Evolutionary conservation across 1,140 invertebrate species (phyloP).

Genomic region (Brachionus asplanchnoidis): DNA sequence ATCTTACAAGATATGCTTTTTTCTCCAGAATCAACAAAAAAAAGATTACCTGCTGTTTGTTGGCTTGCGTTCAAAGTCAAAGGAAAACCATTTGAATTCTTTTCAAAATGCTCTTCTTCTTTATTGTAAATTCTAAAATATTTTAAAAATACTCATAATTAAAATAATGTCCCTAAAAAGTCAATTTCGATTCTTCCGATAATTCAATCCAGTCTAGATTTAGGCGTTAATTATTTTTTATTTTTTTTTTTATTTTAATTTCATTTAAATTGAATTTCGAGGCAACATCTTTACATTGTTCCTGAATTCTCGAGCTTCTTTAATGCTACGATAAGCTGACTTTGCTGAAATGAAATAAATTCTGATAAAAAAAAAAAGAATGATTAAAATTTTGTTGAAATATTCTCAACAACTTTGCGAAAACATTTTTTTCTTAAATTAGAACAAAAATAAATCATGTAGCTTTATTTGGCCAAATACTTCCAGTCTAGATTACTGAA

Average conservation of each 20-base stretch:
- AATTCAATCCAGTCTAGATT: neutral
- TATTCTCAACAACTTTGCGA: neutral
- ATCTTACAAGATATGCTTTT: neutral
- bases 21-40: neutral
- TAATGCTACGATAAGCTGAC: neutral
- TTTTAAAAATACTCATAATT: neutral
- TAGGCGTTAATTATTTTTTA: neutral
- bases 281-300: neutral
- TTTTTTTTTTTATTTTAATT: neutral
- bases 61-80: neutral
- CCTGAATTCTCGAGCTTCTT: neutral
- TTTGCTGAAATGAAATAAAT: neutral
- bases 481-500: neutral
- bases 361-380: neutral
- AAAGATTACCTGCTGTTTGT: neutral
- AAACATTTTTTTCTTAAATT: neutral
- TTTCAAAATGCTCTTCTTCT: constrained; percentile 15
- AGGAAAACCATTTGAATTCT: neutral
- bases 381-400: neutral
- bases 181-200: neutral
- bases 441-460: neutral
- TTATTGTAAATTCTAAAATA: neutral
- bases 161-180: neutral
- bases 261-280: neutral
- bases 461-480: neutral